These are phyloP conservation scores for Calameuta idolon DNA, from an alignment of 2,888 invertebrate genomes.

Conservation along the genomic window DNA sequence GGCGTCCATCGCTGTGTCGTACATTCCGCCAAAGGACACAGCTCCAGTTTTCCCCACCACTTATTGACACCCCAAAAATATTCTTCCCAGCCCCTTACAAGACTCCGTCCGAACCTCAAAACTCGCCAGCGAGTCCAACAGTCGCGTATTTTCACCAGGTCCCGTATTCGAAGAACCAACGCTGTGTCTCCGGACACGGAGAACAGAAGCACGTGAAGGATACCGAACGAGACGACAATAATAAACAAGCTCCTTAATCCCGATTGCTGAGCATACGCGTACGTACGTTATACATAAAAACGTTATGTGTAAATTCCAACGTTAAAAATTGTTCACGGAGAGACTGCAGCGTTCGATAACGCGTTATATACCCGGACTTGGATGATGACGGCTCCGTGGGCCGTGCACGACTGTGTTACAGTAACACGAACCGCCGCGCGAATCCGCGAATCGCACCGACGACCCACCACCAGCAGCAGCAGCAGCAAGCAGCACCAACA, in stretches of 20 bases:
- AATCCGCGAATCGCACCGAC: neutral
- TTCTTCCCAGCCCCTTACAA: neutral
- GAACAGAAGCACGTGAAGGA: neutral
- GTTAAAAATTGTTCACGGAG: neutral
- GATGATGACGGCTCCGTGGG: constrained; percentile 49
- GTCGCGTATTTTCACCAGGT: neutral
- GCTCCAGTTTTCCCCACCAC: neutral
- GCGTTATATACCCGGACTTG: neutral
- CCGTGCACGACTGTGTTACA: constrained; percentile 56
- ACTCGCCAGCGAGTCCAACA: neutral
- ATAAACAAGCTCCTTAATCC: neutral
- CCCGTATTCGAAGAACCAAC: neutral
- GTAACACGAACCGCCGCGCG: constrained; percentile 4
- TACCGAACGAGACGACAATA: neutral
- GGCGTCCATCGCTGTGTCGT: constrained; percentile 60
- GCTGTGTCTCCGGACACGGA: neutral
- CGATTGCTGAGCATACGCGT: neutral
- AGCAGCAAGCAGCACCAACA: too few species aligned
- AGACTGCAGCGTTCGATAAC: neutral
- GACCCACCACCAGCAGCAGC: constrained; percentile 45
- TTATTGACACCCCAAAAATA: neutral
- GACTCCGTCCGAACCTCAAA: neutral
- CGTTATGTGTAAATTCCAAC: neutral
- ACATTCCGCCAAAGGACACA: constrained; percentile 33
- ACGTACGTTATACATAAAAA: neutral